Evolutionary conservation across 2,113 vertebrate species (phyloP).

Genomic region (Chionomys nivalis): DNA sequence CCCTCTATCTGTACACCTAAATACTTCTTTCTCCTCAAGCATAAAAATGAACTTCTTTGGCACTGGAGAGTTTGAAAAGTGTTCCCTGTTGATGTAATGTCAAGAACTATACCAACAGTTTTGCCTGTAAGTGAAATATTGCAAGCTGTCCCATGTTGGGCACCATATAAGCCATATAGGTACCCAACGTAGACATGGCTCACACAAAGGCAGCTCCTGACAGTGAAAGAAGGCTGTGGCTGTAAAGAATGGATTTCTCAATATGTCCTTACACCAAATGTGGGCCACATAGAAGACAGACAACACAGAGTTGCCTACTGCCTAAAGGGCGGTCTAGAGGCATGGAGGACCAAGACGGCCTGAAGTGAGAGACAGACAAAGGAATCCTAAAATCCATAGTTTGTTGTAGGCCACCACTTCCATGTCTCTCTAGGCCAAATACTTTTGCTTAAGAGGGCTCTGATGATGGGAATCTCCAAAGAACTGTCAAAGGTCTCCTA

Average conservation of each 20-base stretch:
- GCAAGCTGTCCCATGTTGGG: too few relatives aligned
- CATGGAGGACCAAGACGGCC: not conserved
- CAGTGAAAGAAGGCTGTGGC: not conserved
- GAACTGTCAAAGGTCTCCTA: not conserved
- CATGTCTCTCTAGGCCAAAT: not conserved
- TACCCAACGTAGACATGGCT: too few relatives aligned
- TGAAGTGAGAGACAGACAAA: not conserved
- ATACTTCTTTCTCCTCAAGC: not conserved
- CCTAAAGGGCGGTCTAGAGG: not conserved
- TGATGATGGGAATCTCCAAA: conserved; percentile 2
- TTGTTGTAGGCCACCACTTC: not conserved
- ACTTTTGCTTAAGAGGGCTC: not conserved
- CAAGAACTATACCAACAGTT: not conserved
- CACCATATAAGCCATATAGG: too few relatives aligned
- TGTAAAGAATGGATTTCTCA: not conserved
- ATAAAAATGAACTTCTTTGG: not conserved
- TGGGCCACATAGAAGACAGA: not conserved
- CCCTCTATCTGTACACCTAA: not conserved
- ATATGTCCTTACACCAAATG: not conserved
- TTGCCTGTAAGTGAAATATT: not conserved
- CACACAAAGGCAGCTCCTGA: too few relatives aligned
- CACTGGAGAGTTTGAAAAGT: not conserved
- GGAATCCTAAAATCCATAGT: not conserved
- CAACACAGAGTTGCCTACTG: not conserved
- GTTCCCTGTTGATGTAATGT: not conserved